Evolutionary conservation across 2,113 vertebrate genomes (phyloP), one percentile per base, ranked within the genome.

Genomic region (Pterocles gutturalis): DNA sequence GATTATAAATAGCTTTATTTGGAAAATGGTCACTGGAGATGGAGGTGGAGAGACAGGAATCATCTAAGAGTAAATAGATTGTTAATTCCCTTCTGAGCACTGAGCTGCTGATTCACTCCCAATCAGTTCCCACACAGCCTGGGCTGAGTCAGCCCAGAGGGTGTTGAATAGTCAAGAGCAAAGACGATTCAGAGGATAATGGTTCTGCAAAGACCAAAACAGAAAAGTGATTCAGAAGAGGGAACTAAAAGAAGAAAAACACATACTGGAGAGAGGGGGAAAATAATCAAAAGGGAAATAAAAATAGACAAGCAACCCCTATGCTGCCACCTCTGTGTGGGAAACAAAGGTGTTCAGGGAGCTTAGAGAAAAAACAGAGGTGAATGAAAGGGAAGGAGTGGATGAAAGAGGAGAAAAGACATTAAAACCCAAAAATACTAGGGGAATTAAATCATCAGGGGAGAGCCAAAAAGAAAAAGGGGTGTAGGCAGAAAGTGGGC

Each of bases 141-240:
- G 6, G 73, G 96, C 96, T 98, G 98, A 98, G 97, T 98, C 98
- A 98, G 92, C 87, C 72, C 91, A 94, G 97, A 97, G 91, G 97
- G 96, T 58, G 83, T 97, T 96, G 92, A 90, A 96, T 78, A 93
- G 90, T 96, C 92, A 96, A 96, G 82, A 87, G 90, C 87, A 89
- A 95, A 95, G 89, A 82, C 76, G 54, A 93, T 93, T 84, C 94
- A 93, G 89, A 94, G 87, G 51, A 95, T 97, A 96, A 98, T 90
- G 87, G 88, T 81, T 95, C 87, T 96, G 96, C 71, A 92, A 94
- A 95, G 80, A 92, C 95, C 82, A 76, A 93, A 97, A 88, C 94
- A 96, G 95, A 93, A 91, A 77, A 97, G 24, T 98, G 95, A 97
- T 97, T 98, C 97, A 98, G 92, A 87, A 77, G 16, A 7, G 60